These are phyloP conservation scores for Strigops habroptila DNA, from an alignment of 2,113 vertebrate genomes.

Conservation along the genomic window DNA sequence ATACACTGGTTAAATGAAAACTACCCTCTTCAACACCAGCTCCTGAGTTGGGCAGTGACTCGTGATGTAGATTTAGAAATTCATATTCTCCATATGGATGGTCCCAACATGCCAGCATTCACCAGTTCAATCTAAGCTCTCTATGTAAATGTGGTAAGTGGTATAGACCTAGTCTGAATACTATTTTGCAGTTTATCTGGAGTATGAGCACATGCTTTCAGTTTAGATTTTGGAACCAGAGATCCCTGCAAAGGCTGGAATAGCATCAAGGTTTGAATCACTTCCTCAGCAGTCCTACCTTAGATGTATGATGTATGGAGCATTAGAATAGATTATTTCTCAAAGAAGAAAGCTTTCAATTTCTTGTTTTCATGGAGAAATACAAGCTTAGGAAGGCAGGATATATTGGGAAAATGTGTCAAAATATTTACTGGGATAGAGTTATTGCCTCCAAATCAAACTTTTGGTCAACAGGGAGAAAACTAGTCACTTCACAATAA, in stretches of 20 bases:
- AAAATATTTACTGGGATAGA: background rate
- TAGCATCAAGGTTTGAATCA: background rate
- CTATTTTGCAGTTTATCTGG: background rate
- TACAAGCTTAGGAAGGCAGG: background rate
- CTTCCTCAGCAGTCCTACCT: background rate
- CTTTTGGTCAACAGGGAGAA: background rate
- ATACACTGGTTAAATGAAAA: background rate
- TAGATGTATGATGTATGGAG: background rate
- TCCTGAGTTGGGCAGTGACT: background rate
- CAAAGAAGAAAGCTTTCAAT: background rate
- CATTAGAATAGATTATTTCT: background rate
- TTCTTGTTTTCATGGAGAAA: background rate
- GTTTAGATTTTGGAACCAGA: background rate
- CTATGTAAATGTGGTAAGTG: background rate
- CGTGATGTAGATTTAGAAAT: background rate
- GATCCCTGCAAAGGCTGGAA: background rate
- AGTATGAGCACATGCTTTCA: background rate
- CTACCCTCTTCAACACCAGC: background rate
- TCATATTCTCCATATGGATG: background rate
- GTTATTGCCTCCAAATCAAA: background rate
- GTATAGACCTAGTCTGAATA: background rate
- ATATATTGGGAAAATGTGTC: background rate
- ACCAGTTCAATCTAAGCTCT: background rate
- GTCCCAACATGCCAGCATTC: background rate
- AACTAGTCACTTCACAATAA: background rate